These are phyloP conservation scores for Nasonia vitripennis DNA, from an alignment of 1,140 invertebrate species.

Conservation along the genomic window DNA sequence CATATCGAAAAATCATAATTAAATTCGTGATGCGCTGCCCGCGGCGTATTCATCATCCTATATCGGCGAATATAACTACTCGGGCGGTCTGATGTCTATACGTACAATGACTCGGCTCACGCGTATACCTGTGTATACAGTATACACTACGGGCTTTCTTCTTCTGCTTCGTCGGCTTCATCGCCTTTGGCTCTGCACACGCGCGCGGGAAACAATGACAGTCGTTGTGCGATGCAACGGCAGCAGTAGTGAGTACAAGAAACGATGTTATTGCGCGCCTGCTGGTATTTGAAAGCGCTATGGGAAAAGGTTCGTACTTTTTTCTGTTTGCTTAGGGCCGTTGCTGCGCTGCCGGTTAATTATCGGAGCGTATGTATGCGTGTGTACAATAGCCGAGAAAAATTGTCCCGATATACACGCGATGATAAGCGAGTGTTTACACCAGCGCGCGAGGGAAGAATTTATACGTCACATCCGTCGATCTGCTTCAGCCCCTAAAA, in stretches of 20 bases:
- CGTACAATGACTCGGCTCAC: slow-evolving; percentile 45
- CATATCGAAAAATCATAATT: slow-evolving; percentile 53
- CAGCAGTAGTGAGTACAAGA: not conserved
- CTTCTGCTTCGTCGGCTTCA: not conserved
- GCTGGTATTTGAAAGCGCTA: too few species aligned
- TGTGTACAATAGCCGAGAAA: too few species aligned
- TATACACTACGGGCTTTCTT: not conserved
- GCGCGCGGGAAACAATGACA: slow-evolving; percentile 43
- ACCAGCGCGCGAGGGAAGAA: too few species aligned
- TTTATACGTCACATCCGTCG: too few species aligned
- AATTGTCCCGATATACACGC: too few species aligned
- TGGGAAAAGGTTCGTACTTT: too few species aligned
- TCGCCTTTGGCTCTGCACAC: not conserved
- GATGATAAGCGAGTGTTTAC: too few species aligned
- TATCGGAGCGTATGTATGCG: too few species aligned
- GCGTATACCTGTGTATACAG: too few species aligned
- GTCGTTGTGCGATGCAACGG: slow-evolving; percentile 22
- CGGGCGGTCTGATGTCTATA: slow-evolving; percentile 43
- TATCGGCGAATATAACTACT: slow-evolving; percentile 26
- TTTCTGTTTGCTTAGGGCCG: too few species aligned
- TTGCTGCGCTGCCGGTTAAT: too few species aligned
- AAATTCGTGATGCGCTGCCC: slow-evolving; percentile 48
- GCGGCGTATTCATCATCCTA: slow-evolving; percentile 43
- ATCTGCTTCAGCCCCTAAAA: not conserved
- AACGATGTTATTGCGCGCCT: not conserved